These are phyloP conservation scores for Cettia cetti DNA, from an alignment of 2,113 vertebrate genomes.

Conservation along the genomic window DNA sequence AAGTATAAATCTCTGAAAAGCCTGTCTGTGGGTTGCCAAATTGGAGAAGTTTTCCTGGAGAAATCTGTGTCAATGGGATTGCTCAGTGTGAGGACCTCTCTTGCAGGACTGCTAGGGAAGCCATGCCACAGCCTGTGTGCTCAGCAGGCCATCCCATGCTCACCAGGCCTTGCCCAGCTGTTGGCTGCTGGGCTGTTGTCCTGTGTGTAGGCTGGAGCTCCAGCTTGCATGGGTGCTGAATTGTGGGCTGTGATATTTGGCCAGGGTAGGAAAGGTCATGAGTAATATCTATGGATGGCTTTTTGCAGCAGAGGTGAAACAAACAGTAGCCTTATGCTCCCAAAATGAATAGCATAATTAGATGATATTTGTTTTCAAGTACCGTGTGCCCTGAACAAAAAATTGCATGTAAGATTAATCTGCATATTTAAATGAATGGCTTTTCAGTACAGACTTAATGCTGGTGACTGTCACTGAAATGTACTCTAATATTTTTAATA, in stretches of 20 bases:
- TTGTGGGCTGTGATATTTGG: background rate
- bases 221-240: background rate
- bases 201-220: background rate
- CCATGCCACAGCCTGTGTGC: accelerated
- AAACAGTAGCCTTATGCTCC: background rate
- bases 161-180: too few species aligned
- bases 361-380: background rate
- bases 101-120: background rate
- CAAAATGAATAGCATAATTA: background rate
- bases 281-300: background rate
- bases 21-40: background rate
- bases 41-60: background rate
- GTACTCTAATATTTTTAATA: background rate
- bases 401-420: background rate
- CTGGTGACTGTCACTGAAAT: background rate
- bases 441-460: background rate
- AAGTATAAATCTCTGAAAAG: background rate
- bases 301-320: conserved; percentile 3
- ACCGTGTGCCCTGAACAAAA: background rate
- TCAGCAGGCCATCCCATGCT: too few species aligned
- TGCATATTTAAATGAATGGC: background rate
- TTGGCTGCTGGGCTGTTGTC: background rate
- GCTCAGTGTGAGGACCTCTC: background rate
- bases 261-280: background rate
- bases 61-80: background rate